Evolutionary conservation across 53 echinoderm and acorn worm species (phyloP), one percentile per base, ranked within the genome.

Genomic region (Patiria pectinifera): DNA sequence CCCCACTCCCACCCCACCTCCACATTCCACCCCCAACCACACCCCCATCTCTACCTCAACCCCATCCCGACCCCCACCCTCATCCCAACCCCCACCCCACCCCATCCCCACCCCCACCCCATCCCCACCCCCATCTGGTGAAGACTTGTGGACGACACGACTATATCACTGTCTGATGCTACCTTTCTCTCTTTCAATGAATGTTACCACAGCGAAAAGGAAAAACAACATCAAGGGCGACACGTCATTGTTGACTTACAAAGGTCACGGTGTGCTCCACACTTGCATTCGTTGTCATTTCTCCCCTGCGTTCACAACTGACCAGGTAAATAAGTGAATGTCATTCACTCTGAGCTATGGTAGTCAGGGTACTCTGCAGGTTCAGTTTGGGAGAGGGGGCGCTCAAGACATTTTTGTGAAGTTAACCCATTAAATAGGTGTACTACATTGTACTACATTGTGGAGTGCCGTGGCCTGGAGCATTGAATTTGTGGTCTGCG

Each of bases 201-300:
- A 24, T 59, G 2, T 59, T 23, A 5, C 49, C 53, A 48, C 95
- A 98, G 98, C 97, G 23, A 97, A 87, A 74, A 92, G 94, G 53
- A 96, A 87, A 82, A 92, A 89, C 15, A 35, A 46, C 18, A 83
- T 97, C 3, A 94, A 95, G 75, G 95, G 94, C 23, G 98, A 98
- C 78, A 89, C 98, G 8, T 99, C 99, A 1, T 80, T 99, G 92
- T 93, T 99, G 96, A 99, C 99, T 16, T 99, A 99, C 80, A 72
- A 95, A 92, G 99, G 99, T 72, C 99, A 99, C 59, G 96, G 97
- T 11, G 99, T 99, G 18, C 94, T 99, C 1, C 96, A 99, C 48
- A 99, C 99, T 1, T 83, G 96, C 62, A 87, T 97, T 48, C 89
- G 97, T 16, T 94, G 94, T 75, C 83, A 97, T 47, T 99, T 99